Evolutionary conservation across 2,113 vertebrate species (phyloP).

Genomic region (Nicator chloris): DNA sequence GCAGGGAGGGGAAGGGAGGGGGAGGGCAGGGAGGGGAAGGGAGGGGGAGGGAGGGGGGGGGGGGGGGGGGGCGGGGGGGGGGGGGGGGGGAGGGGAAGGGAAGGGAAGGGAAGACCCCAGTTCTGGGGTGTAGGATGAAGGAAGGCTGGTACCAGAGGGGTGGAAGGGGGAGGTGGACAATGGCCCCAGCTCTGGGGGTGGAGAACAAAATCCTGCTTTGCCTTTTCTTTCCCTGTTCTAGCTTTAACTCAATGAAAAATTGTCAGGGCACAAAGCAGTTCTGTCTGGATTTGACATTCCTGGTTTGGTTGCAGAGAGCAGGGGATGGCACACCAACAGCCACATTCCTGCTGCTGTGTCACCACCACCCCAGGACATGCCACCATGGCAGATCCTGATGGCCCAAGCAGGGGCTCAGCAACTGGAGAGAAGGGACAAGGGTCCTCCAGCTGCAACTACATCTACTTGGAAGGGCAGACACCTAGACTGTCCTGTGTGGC

Average conservation of each 20-base stretch:
- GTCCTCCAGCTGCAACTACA: background rate
- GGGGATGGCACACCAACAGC: fast-evolving
- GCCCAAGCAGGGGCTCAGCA: background rate
- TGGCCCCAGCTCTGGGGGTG: fast-evolving
- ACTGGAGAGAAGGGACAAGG: background rate
- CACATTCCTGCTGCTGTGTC: background rate
- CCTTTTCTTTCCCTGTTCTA: background rate
- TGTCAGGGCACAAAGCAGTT: background rate
- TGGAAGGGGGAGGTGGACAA: background rate
- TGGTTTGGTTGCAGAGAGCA: background rate
- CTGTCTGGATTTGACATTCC: background rate
- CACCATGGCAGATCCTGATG: background rate
- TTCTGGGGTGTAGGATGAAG: background rate
- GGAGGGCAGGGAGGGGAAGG: background rate
- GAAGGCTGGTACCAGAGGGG: background rate
- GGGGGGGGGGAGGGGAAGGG: background rate
- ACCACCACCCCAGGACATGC: background rate
- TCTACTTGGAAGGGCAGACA: background rate
- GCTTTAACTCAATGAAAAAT: background rate
- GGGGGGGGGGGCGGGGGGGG: no score
- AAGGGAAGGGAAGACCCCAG: background rate
- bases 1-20: background rate
- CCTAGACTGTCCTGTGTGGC: background rate
- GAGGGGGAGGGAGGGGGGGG: background rate
- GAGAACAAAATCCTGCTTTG: background rate